phyloP scores from a whole-genome alignment of 2,888 invertebrate species.

The Lingula anatina region DNA sequence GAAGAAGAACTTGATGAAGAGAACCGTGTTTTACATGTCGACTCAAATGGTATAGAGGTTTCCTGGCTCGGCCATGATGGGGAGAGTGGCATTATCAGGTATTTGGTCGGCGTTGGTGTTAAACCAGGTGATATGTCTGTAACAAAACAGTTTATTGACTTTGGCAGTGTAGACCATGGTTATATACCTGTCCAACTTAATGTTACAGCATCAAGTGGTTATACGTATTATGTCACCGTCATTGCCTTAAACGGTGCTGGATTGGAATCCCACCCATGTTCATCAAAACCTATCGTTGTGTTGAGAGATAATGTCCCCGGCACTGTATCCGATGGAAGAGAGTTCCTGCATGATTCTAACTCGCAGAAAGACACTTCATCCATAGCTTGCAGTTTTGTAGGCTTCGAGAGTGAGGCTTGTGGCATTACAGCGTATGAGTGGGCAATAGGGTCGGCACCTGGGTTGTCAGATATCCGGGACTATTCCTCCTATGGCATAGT shows the following conservation, averaged over 20 bases:
- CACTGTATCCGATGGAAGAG: conserved; percentile 22
- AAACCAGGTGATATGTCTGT: conserved; percentile 3
- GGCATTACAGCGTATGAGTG: conserved; percentile 27
- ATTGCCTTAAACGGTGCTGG: conserved; percentile 22
- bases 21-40: conserved; percentile 17
- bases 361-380: conserved; percentile 22
- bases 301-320: conserved; percentile 23
- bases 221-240: conserved; percentile 14
- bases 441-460: conserved; percentile 24
- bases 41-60: conserved; percentile 17
- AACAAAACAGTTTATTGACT: conserved; percentile 1
- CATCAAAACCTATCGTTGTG: conserved; percentile 16
- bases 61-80: conserved; percentile 20
- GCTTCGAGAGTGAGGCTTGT: conserved; percentile 29
- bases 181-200: conserved; percentile 6
- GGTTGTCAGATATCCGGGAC: conserved; percentile 21
- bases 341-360: conserved; percentile 15
- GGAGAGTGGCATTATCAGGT: conserved; percentile 20
- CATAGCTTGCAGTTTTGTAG: conserved; percentile 24
- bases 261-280: conserved; percentile 8
- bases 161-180: conserved; percentile 8
- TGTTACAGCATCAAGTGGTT: conserved; percentile 7
- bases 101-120: conserved; percentile 17
- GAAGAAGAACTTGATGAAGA: conserved; percentile 21
- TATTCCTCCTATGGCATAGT: conserved; percentile 28